phyloP scores from a whole-genome alignment of 2,888 invertebrate genomes.

The Papilio elwesi region DNA sequence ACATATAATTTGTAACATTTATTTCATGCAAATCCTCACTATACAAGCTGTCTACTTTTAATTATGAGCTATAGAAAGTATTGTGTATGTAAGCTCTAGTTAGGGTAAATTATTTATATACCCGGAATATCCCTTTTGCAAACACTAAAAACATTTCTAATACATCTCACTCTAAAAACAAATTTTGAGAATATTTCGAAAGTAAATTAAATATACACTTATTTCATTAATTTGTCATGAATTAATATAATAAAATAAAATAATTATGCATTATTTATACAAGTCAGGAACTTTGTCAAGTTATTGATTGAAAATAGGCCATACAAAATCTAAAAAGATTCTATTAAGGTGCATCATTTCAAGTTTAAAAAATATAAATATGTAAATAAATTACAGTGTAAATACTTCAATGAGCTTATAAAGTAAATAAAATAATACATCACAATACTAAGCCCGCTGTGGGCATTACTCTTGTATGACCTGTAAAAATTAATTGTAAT shows the following conservation, averaged over 20 bases:
- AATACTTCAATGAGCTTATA: constrained; percentile 41
- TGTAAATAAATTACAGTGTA: constrained; percentile 40
- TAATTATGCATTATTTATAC: constrained; percentile 28
- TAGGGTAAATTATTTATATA: constrained; percentile 18
- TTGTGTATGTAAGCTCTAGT: constrained; percentile 36
- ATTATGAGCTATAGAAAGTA: constrained; percentile 30
- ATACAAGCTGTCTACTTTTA: constrained; percentile 33
- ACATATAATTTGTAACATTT: constrained; percentile 44
- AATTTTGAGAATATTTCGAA: constrained; percentile 12
- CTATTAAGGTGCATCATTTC: constrained; percentile 13
- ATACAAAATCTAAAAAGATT: constrained; percentile 31
- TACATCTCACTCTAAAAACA: constrained; percentile 30
- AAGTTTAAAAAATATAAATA: constrained; percentile 32
- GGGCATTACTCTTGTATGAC: constrained; percentile 42
- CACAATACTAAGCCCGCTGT: constrained; percentile 43
- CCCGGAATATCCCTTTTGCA: constrained; percentile 25
- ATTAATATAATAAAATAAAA: constrained; percentile 25
- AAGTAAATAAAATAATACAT: constrained; percentile 42
- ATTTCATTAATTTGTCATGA: constrained; percentile 30
- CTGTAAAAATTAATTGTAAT: constrained; percentile 39
- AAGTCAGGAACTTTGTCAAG: constrained; percentile 33
- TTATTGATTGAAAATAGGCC: constrained; percentile 38
- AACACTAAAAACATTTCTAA: constrained; percentile 24
- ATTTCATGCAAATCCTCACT: constrained; percentile 24
- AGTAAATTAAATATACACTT: constrained; percentile 25